phyloP scores from a whole-genome alignment of 2,113 vertebrate genomes.

The human region GRCh38 chr19:1577001-1577500 shows the following conservation, averaged over 20 bases:
- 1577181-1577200: neutral
- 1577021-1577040: too few relatives aligned
- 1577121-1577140: too few relatives aligned
- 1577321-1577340: neutral
- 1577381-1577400: neutral
- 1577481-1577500: too few relatives aligned
- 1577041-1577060: too few relatives aligned
- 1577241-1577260: neutral
- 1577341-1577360: neutral
- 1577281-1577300: neutral
- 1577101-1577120: too few relatives aligned
- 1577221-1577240: neutral
- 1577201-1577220: neutral
- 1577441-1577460: neutral
- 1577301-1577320: neutral
- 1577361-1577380: neutral
- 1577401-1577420: neutral
- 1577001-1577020: too few relatives aligned
- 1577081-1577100: neutral
- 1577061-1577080: neutral
- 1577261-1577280: too few relatives aligned
- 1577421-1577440: neutral
- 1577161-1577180: neutral
- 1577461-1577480: too few relatives aligned
- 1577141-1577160: too few relatives aligned